Conservation (phyloP, 2,113 vertebrate genomes). For the Pavo muticus region DNA sequence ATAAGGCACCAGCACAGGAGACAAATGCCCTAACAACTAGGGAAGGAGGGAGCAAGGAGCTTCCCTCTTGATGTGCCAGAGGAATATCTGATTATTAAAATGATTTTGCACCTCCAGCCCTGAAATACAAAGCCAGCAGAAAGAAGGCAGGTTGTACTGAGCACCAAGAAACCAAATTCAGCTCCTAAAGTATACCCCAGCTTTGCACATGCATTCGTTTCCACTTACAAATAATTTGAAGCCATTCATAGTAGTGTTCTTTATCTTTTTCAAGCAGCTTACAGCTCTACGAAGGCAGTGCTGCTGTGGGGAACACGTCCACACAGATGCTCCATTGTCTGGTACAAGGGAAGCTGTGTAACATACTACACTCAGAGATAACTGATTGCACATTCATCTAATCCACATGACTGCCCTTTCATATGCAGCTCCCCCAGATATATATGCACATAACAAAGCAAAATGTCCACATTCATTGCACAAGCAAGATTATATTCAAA, state of each 20-base stretch:
- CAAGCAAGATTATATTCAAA: constrained; percentile 14
- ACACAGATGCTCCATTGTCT: neutral
- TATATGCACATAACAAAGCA: neutral
- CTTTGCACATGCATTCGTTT: neutral
- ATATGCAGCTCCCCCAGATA: neutral
- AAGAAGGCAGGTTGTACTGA: fast-evolving
- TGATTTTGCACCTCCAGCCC: neutral
- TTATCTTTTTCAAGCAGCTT: neutral
- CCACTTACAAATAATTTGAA: neutral
- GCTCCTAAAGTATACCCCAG: neutral
- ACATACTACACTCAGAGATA: neutral
- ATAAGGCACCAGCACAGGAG: fast-evolving
- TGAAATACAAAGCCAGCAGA: neutral
- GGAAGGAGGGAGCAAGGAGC: neutral
- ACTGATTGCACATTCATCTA: neutral
- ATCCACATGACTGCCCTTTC: neutral
- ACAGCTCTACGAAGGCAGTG: neutral
- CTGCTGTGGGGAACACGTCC: neutral
- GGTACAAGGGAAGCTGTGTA: neutral
- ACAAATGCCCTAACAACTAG: fast-evolving
- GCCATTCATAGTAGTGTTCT: fast-evolving
- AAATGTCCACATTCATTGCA: neutral
- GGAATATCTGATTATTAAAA: neutral
- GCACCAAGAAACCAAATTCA: neutral
- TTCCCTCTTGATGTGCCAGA: neutral